Evolutionary conservation across 2,888 invertebrate genomes (phyloP).

Genomic region (Zootermopsis nevadensis): DNA sequence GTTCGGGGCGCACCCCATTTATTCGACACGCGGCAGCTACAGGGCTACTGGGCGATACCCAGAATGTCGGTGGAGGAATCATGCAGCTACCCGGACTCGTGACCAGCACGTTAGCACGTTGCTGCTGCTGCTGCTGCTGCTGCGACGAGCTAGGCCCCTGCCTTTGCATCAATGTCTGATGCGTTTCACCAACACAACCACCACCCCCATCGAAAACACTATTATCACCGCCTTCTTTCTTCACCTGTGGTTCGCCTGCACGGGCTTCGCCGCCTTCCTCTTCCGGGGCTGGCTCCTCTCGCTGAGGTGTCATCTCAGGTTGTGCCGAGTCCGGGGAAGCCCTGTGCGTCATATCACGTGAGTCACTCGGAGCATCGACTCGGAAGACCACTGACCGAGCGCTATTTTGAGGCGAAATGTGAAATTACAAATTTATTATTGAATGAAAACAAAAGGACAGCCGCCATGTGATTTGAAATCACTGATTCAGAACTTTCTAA

Average conservation of each 20-base stretch:
- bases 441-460: no score
- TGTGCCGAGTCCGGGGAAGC: constrained; percentile 64
- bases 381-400: neutral
- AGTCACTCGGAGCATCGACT: neutral
- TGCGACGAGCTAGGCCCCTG: constrained; percentile 52
- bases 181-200: constrained; percentile 54
- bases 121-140: constrained; percentile 56
- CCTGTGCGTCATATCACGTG: constrained; percentile 41
- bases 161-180: constrained; percentile 39
- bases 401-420: neutral
- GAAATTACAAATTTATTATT: no score
- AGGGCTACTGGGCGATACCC: constrained; percentile 47
- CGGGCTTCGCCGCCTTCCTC: constrained; percentile 48
- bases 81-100: constrained; percentile 43
- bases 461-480: no score
- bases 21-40: constrained; percentile 64
- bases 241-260: constrained; percentile 56
- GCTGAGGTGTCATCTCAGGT: constrained; percentile 11
- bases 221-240: constrained; percentile 57
- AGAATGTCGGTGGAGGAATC: constrained; percentile 53
- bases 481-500: no score
- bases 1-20: constrained; percentile 85
- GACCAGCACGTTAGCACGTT: constrained; percentile 49
- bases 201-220: constrained; percentile 59
- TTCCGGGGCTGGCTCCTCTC: constrained; percentile 38